Base-by-base conservation (phyloP, 1,140 invertebrate species). In the Elysia chlorotica region DNA sequence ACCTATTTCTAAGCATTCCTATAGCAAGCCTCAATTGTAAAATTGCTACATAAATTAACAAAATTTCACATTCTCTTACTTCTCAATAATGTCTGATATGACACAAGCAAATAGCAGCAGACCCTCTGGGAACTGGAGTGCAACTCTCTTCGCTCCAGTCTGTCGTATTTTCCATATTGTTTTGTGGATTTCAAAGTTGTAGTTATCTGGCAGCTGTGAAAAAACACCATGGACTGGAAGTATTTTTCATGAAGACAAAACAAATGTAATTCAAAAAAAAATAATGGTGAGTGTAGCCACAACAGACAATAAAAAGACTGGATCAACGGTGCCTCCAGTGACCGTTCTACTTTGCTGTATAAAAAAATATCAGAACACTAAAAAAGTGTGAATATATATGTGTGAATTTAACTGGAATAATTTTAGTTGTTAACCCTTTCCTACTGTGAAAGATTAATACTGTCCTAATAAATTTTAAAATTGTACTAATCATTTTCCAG, bases 181-280 rank as follows among this genome's bases (percentile, higher is more conserved):
- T 88, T 99, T 99, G 56, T 94, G 94, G 79, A 99, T 92, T 91
- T 99, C 98, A 89, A 99, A 99, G 89, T 98, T 99, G 83, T 99
- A 99, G 89, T 99, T 99, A 21, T 90, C 83, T 10, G 98, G 98
- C 61, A 99, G 89, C 81, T 84, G 68, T 25, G 81, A 74, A 76
- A 61, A 65, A 74, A 31, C 48, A 56, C 38, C 23, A 72, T 36
- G 17, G 48, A 37, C 2, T 48, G 19, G 23, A 36, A 30, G 0
- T 28, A 19, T 61, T n/a, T 59, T 35, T 35, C 14, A 36, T 35
- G 21, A 19, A 33, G 19, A 1, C 38, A 2, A 28, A 48, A 35
- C 14, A 17, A 28, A 2, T 23, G 25, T n/a, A 53, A 14, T 28
- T n/a, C 25, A 54, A 31, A 14, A 19, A 68, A 54, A 14, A 10